A percentile compares a stretch with the other conserved stretches of the same genome.
Evolutionary conservation across 2,113 vertebrate species (phyloP).

Genomic region (Gymnobelideus leadbeateri): DNA sequence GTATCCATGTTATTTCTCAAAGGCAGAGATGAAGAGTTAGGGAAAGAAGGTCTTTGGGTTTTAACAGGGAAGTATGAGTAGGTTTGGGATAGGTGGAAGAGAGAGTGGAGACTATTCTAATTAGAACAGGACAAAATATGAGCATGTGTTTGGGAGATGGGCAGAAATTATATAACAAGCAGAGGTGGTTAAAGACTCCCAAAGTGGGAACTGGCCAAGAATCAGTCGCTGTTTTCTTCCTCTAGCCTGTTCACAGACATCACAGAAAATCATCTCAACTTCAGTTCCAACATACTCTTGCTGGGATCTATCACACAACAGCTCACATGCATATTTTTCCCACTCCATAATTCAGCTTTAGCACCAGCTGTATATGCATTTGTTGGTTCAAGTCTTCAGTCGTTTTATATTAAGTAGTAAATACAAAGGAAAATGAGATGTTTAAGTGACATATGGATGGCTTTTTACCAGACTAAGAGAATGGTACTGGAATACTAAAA

Average conservation of each 20-base stretch:
- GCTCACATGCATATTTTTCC: neutral
- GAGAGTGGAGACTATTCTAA: neutral
- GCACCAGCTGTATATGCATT: neutral
- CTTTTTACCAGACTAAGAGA: slow-evolving; percentile 24
- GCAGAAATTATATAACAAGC: neutral
- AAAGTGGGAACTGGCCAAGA: neutral
- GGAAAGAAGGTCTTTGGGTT: neutral
- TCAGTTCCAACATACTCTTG: neutral
- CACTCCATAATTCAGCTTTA: neutral
- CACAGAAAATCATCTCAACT: neutral
- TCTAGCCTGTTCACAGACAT: neutral
- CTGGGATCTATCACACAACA: slow-evolving; percentile 11
- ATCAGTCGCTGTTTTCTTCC: neutral
- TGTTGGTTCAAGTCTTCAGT: neutral
- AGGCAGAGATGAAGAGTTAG: neutral
- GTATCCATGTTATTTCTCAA: neutral
- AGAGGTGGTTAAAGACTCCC: neutral
- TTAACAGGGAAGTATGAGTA: neutral
- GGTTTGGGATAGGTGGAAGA: neutral
- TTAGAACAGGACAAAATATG: neutral
- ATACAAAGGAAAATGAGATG: slow-evolving; percentile 34
- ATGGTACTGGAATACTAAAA: slow-evolving; percentile 24
- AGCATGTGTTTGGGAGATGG: neutral
- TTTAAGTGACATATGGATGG: slow-evolving; percentile 18
- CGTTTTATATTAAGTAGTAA: slow-evolving; percentile 25